Evolutionary conservation across 2,113 vertebrate species (phyloP), one percentile per base, ranked within the genome.

Genomic region (Mastomys coucha): DNA sequence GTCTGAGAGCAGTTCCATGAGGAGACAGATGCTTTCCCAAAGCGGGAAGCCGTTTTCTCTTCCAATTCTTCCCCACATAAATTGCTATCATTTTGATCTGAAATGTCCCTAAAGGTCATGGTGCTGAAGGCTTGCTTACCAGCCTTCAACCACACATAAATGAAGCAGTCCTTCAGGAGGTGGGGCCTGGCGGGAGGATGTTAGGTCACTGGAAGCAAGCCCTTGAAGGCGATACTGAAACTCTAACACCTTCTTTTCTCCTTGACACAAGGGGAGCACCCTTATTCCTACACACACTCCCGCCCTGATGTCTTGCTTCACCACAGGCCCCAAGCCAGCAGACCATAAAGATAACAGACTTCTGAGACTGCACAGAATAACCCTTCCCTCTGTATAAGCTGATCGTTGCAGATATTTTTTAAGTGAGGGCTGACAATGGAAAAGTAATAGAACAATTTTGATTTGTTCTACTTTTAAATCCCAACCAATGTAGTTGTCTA

Each of bases 401-500:
- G 56, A 39, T 33, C 45, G 16, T 45, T 58, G 63, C 69, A 84
- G 58, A 20, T 20, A 67, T 56, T 33, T 75, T 75, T 58, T 42
- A 81, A 73, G 11, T 51, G 24, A 33, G 36, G 65, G 17, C 20
- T 19, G 39, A 91, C 5, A 85, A 28, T 51, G 42, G 45, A 86
- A 39, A 53, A 72, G 65, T 42, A 70, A 82, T 1, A 84, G 75
- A 72, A 16, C 20, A 82, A 39, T 39, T 56, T n/a, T 60, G 39
- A 60, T 60, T 8, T 82, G 80, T 26, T 26, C 56, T 56, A 67
- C 45, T 94, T 73, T 93, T 39, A 69, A 85, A 77, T 11, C n/a
- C 86, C 85, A 56, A n/a, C n/a, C n/a, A n/a, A n/a, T n/a, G n/a
- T 91, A 96, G 91, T 11, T 63, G 28, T 73, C 16, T 70, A 28